These are phyloP conservation scores for Ecdyonurus torrentis DNA, from an alignment of 2,888 invertebrate genomes.

Conservation along the genomic window DNA sequence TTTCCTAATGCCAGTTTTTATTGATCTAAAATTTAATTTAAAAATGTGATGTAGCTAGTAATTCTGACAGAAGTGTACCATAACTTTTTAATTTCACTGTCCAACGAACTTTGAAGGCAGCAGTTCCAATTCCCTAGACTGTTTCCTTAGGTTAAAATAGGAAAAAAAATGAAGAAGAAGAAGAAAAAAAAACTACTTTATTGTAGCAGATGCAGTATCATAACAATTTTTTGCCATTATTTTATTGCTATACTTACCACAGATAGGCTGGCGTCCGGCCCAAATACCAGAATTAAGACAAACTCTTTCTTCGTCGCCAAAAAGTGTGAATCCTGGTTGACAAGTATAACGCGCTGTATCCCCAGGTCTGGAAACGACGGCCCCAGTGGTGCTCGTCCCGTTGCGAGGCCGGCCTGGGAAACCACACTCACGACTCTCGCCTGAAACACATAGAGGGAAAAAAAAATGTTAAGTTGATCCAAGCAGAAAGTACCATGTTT, in stretches of 20 bases:
- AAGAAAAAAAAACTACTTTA: not conserved
- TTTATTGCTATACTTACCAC: slow-evolving; percentile 17
- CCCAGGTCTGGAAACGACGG: slow-evolving; percentile 16
- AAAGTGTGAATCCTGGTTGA: slow-evolving; percentile 19
- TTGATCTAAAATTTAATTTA: too few relatives aligned
- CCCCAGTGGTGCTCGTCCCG: slow-evolving; percentile 17
- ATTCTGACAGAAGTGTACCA: too few relatives aligned
- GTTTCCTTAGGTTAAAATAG: too few relatives aligned
- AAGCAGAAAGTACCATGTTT: not conserved
- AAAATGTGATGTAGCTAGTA: too few relatives aligned
- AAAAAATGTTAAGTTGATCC: not conserved
- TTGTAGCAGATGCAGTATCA: too few relatives aligned
- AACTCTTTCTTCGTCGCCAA: slow-evolving; percentile 19
- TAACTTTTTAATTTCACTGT: too few relatives aligned
- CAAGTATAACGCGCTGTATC: slow-evolving; percentile 18
- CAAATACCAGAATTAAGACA: slow-evolving; percentile 21
- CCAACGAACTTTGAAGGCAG: too few relatives aligned
- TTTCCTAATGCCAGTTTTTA: too few relatives aligned
- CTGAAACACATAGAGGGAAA: slow-evolving; percentile 5
- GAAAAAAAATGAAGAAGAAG: not conserved
- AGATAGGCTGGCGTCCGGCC: slow-evolving; percentile 20
- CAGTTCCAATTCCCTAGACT: too few relatives aligned
- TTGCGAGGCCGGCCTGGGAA: slow-evolving; percentile 21
- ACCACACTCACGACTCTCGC: slow-evolving; percentile 16
- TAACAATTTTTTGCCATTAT: not conserved